Evolutionary conservation across 2,113 vertebrate genomes (phyloP).

Genomic region (Bubalus kerabau): DNA sequence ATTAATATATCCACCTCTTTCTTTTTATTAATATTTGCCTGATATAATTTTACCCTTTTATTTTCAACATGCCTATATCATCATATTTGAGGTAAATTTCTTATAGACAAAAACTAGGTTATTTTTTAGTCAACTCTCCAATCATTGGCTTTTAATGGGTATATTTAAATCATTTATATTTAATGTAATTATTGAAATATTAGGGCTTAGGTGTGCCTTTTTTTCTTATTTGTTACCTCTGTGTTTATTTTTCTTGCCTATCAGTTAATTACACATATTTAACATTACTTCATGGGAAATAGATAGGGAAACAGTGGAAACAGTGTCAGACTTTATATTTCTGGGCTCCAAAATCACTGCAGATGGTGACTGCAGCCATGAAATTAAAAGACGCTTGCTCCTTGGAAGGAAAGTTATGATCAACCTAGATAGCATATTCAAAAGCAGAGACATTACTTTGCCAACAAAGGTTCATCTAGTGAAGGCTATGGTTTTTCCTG

Average conservation of each 20-base stretch:
- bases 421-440: too few relatives aligned
- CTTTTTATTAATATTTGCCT: not conserved
- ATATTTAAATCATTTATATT: not conserved
- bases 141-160: not conserved
- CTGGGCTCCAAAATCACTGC: too few relatives aligned
- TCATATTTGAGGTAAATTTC: not conserved
- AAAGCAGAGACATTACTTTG: too few relatives aligned
- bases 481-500: too few relatives aligned
- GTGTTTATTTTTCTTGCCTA: not conserved
- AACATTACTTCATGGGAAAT: too few relatives aligned
- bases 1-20: not conserved
- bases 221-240: not conserved
- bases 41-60: not conserved
- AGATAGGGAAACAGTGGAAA: too few relatives aligned
- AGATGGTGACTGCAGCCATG: too few relatives aligned
- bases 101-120: not conserved
- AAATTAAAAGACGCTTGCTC: too few relatives aligned
- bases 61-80: not conserved
- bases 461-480: too few relatives aligned
- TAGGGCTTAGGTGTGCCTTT: not conserved
- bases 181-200: not conserved
- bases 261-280: not conserved
- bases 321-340: too few relatives aligned
- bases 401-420: too few relatives aligned
- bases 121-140: not conserved